phyloP scores from a whole-genome alignment of 2,797 vertebrate genomes.

The Fratercula arctica region DNA sequence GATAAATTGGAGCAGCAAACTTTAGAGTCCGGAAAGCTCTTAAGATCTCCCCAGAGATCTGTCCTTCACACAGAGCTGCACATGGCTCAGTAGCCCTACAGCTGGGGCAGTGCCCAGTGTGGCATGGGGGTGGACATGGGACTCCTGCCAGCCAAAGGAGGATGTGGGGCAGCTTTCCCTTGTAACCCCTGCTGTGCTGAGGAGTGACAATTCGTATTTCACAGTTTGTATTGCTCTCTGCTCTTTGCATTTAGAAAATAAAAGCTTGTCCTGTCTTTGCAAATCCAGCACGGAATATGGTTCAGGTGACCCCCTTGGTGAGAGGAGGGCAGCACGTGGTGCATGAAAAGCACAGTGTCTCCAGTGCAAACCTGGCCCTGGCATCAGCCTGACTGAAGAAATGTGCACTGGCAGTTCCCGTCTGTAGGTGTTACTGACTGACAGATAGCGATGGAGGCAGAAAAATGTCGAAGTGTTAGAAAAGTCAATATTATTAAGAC shows the following conservation, averaged over 20 bases:
- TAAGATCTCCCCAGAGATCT: neutral
- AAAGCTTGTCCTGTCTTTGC: neutral
- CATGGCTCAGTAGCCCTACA: neutral
- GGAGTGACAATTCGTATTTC: neutral
- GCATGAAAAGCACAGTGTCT: neutral
- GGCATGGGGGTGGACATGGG: fast-evolving
- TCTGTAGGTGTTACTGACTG: slow-evolving; percentile 65
- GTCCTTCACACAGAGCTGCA: neutral
- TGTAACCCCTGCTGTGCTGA: neutral
- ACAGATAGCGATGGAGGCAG: slow-evolving; percentile 52
- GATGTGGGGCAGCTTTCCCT: neutral
- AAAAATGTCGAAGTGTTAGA: slow-evolving; percentile 71
- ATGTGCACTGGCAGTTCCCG: slow-evolving; percentile 11
- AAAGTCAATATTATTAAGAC: slow-evolving; percentile 79
- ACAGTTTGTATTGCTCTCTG: neutral
- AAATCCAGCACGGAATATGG: fast-evolving
- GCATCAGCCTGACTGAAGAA: neutral
- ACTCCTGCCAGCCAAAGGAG: fast-evolving
- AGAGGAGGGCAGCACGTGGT: fast-evolving
- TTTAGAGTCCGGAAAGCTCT: neutral
- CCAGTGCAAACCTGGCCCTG: neutral
- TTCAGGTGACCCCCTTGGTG: fast-evolving
- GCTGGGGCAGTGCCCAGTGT: neutral
- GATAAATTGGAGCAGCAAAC: neutral
- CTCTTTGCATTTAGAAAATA: neutral